phyloP scores from a whole-genome alignment of 2,113 vertebrate genomes.

The Coregonus clupeaformis region DNA sequence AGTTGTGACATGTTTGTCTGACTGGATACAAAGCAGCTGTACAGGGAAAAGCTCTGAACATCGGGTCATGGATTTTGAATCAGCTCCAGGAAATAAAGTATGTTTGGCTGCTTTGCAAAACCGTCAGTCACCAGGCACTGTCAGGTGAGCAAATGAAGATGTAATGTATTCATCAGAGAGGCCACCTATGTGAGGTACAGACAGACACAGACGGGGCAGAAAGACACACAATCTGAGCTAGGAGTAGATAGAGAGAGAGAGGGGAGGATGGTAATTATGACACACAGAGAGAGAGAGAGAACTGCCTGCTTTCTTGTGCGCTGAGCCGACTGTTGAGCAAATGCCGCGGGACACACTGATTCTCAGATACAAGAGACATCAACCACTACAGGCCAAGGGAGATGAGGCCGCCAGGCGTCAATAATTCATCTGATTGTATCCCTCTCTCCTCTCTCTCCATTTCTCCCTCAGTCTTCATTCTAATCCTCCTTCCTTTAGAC shows the following conservation, averaged over 20 bases:
- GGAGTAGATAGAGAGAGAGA: slow-evolving; percentile 28
- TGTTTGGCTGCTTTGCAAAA: slow-evolving; percentile 3
- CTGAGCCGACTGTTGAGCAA: slow-evolving; percentile 30
- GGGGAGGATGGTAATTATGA: slow-evolving; percentile 47
- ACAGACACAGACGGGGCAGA: slow-evolving; percentile 9
- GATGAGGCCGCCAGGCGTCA: slow-evolving; percentile 47
- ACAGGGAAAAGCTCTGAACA: neutral
- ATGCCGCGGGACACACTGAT: slow-evolving; percentile 32
- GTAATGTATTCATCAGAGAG: slow-evolving; percentile 20
- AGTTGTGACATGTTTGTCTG: neutral
- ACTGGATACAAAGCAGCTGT: neutral
- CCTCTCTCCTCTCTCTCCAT: slow-evolving; percentile 2
- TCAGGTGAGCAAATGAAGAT: slow-evolving; percentile 24
- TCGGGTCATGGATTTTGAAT: slow-evolving; percentile 2
- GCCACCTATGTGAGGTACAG: slow-evolving; percentile 4
- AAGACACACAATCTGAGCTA: slow-evolving; percentile 13
- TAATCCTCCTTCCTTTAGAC: slow-evolving; percentile 12
- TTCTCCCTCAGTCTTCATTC: slow-evolving; percentile 32
- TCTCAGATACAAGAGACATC: slow-evolving; percentile 45
- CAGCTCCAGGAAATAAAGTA: neutral
- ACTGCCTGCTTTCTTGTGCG: slow-evolving; percentile 25
- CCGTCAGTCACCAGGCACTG: neutral
- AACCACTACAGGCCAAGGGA: slow-evolving; percentile 40
- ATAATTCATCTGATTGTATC: slow-evolving; percentile 55
- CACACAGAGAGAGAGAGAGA: slow-evolving; percentile 9